Conservation (phyloP, 2,888 invertebrate genomes). For the Capitulum mitella region DNA sequence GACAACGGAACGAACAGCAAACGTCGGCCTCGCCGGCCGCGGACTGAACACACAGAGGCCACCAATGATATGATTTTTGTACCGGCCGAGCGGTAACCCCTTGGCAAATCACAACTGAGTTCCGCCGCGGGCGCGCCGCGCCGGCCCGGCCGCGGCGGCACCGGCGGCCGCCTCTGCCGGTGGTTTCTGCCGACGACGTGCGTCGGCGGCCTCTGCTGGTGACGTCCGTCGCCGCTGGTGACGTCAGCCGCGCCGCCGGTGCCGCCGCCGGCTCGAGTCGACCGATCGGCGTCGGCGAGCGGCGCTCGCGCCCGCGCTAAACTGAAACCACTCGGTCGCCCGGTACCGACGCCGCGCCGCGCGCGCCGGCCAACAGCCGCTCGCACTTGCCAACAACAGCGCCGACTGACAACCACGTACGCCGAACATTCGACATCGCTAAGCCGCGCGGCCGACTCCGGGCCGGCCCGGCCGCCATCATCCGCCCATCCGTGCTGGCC, state of each 20-base stretch:
- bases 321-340: no score
- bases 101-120: neutral
- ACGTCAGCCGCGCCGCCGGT: neutral
- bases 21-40: neutral
- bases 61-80: slow-evolving; percentile 20
- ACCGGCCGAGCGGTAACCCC: slow-evolving; percentile 4
- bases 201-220: neutral
- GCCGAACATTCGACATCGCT: no score
- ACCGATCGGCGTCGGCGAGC: neutral
- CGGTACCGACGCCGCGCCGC: no score
- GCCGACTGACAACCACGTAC: no score
- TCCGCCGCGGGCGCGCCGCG: neutral
- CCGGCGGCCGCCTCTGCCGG: neutral
- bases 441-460: no score
- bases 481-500: no score
- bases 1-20: neutral
- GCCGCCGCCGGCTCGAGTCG: no score
- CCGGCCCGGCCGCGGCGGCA: neutral
- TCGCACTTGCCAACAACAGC: no score
- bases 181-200: no score
- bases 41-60: neutral
- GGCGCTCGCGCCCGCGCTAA: no score
- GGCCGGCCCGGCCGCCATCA: no score
- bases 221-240: neutral
- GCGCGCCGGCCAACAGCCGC: no score